Evolutionary conservation across 2,888 invertebrate genomes (phyloP).

Genomic region (Therioaphis trifolii): DNA sequence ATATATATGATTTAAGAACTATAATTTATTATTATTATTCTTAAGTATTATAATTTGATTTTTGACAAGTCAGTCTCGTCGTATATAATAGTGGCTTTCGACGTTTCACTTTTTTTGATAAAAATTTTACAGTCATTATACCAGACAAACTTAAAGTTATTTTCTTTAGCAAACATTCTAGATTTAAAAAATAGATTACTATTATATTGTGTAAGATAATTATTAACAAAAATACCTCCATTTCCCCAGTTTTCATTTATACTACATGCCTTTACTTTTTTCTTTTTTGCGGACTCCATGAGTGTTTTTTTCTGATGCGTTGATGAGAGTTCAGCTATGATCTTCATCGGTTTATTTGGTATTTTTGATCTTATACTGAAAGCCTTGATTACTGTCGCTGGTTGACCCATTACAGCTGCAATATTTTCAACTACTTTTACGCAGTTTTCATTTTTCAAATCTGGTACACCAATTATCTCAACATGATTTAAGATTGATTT

Average conservation of each 20-base stretch:
- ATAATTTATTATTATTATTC: too few relatives aligned
- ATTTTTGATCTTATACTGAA: not conserved
- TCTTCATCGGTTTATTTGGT: constrained; percentile 17
- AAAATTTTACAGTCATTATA: constrained; percentile 19
- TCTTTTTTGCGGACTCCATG: not conserved
- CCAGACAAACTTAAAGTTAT: not conserved
- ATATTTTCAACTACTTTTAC: constrained; percentile 9
- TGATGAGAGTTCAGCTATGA: constrained; percentile 9
- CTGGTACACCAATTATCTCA: constrained; percentile 21
- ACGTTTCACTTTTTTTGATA: not conserved
- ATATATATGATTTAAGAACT: constrained; percentile 2
- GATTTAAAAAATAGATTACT: constrained; percentile 14
- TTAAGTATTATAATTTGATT: not conserved
- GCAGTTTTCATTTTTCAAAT: constrained; percentile 26
- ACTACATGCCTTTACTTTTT: constrained; percentile 1
- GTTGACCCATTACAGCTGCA: not conserved
- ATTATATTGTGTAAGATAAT: constrained; percentile 11
- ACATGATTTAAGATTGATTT: constrained; percentile 15
- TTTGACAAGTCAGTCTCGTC: not conserved
- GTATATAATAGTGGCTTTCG: not conserved
- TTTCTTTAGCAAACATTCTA: constrained; percentile 10
- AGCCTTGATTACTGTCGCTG: not conserved
- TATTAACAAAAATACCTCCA: constrained; percentile 13
- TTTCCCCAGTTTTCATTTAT: constrained; percentile 18
- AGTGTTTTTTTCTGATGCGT: constrained; percentile 8